Evolutionary conservation across 2,888 invertebrate species (phyloP).

Genomic region (Arctia plantaginis): DNA sequence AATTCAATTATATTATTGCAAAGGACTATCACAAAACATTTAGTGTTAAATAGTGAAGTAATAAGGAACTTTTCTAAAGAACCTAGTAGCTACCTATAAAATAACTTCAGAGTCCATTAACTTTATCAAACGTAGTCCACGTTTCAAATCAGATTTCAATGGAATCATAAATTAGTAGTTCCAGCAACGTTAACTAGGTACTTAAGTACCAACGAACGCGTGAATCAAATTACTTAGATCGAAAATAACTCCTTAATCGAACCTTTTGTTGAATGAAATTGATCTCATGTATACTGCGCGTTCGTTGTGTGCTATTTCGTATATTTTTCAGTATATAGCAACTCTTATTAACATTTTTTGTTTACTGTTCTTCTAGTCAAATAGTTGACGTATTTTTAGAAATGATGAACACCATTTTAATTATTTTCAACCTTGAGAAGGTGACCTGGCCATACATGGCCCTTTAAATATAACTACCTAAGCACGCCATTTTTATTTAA

Average conservation of each 20-base stretch:
- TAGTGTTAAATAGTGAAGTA: constrained; percentile 25
- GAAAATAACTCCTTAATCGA: constrained; percentile 60
- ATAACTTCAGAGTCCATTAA: constrained; percentile 46
- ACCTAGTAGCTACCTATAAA: constrained; percentile 42
- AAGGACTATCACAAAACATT: constrained; percentile 29
- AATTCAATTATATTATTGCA: neutral
- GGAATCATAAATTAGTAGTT: constrained; percentile 64
- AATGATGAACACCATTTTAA: neutral
- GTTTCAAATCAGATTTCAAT: constrained; percentile 64
- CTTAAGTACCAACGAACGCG: constrained; percentile 50
- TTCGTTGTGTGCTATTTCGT: constrained; percentile 26
- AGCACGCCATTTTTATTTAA: constrained; percentile 30
- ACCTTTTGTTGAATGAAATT: constrained; percentile 60
- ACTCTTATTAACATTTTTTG: neutral
- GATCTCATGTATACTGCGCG: constrained; percentile 46
- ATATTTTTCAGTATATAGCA: constrained; percentile 14
- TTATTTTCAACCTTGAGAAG: constrained; percentile 5
- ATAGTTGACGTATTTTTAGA: neutral
- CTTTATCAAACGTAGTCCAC: constrained; percentile 50
- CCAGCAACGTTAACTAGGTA: constrained; percentile 54
- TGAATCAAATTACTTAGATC: constrained; percentile 60
- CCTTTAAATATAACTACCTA: constrained; percentile 21
- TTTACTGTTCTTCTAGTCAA: neutral
- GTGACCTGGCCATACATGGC: neutral
- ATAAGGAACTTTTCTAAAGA: constrained; percentile 35